Evolutionary conservation across 1,140 invertebrate species (phyloP).

Genomic region (Euwallacea fornicatus): DNA sequence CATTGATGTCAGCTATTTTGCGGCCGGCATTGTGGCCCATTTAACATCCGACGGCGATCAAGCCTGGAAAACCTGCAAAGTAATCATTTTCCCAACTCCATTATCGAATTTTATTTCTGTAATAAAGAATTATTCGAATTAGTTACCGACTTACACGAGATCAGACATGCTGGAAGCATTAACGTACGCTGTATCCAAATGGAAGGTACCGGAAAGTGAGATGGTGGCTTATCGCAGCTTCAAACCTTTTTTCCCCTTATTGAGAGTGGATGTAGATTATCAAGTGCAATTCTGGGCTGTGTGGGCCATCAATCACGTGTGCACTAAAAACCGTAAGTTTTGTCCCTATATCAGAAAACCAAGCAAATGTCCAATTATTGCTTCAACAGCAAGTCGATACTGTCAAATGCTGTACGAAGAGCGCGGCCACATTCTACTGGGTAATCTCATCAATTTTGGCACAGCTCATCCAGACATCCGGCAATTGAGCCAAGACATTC

Average conservation of each 20-base stretch:
- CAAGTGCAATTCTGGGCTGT: conserved; percentile 80
- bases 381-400: conserved; percentile 66
- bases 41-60: conserved; percentile 65
- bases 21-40: conserved; percentile 80
- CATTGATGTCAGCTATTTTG: conserved; percentile 83
- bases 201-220: conserved; percentile 74
- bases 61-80: conserved; percentile 56
- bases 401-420: conserved; percentile 72
- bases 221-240: conserved; percentile 87
- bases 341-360: too few species aligned
- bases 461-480: conserved; percentile 53
- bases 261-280: conserved; percentile 62
- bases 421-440: conserved; percentile 61
- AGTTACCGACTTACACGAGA: conserved; percentile 46
- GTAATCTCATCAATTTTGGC: conserved; percentile 52
- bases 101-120: neutral
- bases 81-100: neutral
- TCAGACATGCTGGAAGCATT: conserved; percentile 62
- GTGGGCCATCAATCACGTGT: conserved; percentile 84
- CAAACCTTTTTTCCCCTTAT: conserved; percentile 73
- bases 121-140: neutral
- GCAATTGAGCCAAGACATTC: conserved; percentile 55
- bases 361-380: too few species aligned
- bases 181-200: conserved; percentile 63
- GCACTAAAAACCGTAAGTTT: conserved; percentile 73